Conservation (phyloP, 2,888 invertebrate genomes). For the Ormyrus labotus region DNA sequence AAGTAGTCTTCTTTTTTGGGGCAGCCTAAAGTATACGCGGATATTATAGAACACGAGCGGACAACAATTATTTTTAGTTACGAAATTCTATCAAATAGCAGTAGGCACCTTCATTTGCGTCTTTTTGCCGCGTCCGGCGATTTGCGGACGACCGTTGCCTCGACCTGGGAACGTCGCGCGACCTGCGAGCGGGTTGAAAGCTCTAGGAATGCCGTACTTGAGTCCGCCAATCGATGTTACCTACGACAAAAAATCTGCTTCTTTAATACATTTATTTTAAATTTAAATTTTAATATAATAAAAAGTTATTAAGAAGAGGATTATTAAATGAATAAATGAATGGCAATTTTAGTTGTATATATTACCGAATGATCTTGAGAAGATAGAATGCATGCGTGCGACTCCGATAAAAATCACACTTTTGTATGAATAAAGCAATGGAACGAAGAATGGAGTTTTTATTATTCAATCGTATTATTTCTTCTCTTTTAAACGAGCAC, state of each 20-base stretch:
- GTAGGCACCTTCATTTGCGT: constrained; percentile 72
- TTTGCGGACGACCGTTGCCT: constrained; percentile 65
- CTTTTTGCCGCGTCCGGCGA: constrained; percentile 71
- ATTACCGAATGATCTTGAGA: constrained; percentile 10
- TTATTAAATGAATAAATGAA: not conserved
- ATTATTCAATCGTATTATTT: not conserved
- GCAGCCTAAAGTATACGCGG: constrained; percentile 66
- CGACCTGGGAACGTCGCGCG: constrained; percentile 71
- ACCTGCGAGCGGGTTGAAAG: constrained; percentile 64
- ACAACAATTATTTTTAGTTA: constrained; percentile 43
- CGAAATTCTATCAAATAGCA: constrained; percentile 53
- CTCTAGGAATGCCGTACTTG: constrained; percentile 69
- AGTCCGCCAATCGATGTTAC: constrained; percentile 74
- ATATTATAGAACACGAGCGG: constrained; percentile 53
- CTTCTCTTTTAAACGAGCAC: constrained; percentile 8
- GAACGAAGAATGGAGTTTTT: not conserved
- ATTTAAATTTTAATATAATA: not conserved
- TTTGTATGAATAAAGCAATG: not conserved
- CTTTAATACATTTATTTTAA: not conserved
- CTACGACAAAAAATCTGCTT: constrained; percentile 60
- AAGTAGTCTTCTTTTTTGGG: constrained; percentile 69
- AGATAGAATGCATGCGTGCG: not conserved
- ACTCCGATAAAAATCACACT: constrained; percentile 2
- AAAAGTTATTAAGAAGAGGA: not conserved
- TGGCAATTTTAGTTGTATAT: constrained; percentile 7